These are phyloP conservation scores for Paelopatides confundens DNA, from an alignment of 53 echinoderm and acorn worm species.

Conservation along the genomic window DNA sequence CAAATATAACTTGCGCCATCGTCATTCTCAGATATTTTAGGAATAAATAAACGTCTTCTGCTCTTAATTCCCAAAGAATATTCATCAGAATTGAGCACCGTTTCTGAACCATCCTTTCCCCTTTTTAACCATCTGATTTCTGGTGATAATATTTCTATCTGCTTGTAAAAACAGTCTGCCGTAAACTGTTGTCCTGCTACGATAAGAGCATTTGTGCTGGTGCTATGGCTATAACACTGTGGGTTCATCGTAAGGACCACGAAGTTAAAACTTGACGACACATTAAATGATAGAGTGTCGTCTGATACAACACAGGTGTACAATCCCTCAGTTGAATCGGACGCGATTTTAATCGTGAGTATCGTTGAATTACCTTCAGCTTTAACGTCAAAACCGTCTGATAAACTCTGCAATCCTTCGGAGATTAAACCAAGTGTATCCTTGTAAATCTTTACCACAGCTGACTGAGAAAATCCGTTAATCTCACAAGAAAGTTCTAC, in stretches of 20 bases:
- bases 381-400: neutral
- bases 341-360: conserved; percentile 1
- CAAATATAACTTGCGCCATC: neutral
- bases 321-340: neutral
- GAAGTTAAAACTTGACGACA: neutral
- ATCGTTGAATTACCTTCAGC: neutral
- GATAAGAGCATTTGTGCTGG: neutral
- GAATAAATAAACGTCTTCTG: neutral
- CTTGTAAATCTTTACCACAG: neutral
- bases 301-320: neutral
- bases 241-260: neutral
- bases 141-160: neutral
- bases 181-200: neutral
- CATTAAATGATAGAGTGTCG: neutral
- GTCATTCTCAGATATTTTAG: neutral
- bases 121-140: neutral
- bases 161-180: neutral
- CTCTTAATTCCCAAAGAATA: neutral
- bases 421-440: neutral
- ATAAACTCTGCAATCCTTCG: neutral
- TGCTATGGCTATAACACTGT: neutral
- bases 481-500: neutral
- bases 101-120: neutral
- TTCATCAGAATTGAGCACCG: neutral
- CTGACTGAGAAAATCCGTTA: neutral